Evolutionary conservation across 2,888 invertebrate species (phyloP).

Genomic region (Trichopoda pennipes): DNA sequence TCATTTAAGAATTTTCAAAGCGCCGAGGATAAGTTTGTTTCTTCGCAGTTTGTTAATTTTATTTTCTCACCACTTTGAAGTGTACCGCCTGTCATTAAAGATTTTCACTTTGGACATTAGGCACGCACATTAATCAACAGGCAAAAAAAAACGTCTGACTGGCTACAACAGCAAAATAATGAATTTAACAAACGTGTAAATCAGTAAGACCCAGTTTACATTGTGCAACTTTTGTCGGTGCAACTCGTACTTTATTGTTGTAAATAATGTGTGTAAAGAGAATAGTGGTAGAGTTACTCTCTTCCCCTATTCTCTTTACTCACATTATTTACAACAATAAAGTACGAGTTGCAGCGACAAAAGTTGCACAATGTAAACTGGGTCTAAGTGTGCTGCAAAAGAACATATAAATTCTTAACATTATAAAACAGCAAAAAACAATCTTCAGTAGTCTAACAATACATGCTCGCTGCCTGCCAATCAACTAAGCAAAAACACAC

Average conservation of each 20-base stretch:
- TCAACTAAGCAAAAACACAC: not conserved
- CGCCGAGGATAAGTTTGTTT: constrained; percentile 1
- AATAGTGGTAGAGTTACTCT: too few species aligned
- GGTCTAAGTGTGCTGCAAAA: too few species aligned
- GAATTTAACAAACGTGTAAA: constrained; percentile 8
- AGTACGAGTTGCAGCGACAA: too few species aligned
- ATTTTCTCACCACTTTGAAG: constrained; percentile 51
- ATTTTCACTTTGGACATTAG: constrained; percentile 59
- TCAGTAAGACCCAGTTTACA: too few species aligned
- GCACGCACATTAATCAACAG: constrained; percentile 57
- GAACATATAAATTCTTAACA: constrained; percentile 39
- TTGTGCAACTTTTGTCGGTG: too few species aligned
- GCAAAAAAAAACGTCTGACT: constrained; percentile 1
- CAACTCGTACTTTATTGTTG: too few species aligned
- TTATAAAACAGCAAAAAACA: not conserved
- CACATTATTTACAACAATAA: too few species aligned
- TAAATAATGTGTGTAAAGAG: too few species aligned
- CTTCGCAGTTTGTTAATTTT: not conserved
- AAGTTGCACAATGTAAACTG: too few species aligned
- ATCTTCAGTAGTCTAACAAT: not conserved
- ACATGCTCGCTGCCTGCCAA: not conserved
- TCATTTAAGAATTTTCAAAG: constrained; percentile 11
- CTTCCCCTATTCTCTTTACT: too few species aligned
- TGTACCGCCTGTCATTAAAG: constrained; percentile 65
- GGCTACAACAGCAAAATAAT: constrained; percentile 18